A percentile compares a stretch with the other conserved stretches of the same genome.
Evolutionary conservation across 2,113 vertebrate species (phyloP).

Genomic region (Phoenicopterus ruber): DNA sequence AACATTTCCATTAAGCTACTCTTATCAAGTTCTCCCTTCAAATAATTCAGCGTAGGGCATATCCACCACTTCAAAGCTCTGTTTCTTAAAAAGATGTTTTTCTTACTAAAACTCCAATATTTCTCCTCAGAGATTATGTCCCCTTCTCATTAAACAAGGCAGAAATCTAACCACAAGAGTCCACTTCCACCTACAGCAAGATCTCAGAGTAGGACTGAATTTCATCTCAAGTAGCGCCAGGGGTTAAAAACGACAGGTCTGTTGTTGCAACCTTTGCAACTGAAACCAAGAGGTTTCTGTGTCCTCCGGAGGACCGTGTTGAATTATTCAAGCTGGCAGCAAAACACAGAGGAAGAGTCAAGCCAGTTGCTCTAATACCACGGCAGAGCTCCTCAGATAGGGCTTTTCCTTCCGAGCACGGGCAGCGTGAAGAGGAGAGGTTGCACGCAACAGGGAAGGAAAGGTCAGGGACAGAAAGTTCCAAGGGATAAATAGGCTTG

Average conservation of each 20-base stretch:
- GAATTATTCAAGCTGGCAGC: not conserved
- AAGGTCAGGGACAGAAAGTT: not conserved
- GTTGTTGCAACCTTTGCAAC: not conserved
- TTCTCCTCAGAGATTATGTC: not conserved
- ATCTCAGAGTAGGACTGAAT: not conserved
- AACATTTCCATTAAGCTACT: not conserved
- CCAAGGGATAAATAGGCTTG: not conserved
- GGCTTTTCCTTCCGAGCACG: not conserved
- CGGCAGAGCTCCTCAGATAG: too few relatives aligned
- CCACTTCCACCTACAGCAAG: not conserved
- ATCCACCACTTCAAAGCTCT: not conserved
- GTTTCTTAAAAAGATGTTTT: not conserved
- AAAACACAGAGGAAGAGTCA: not conserved
- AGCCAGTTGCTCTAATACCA: not conserved
- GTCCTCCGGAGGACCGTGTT: not conserved
- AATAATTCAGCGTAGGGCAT: not conserved
- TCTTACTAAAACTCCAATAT: not conserved
- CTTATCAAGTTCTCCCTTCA: not conserved
- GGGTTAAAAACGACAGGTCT: not conserved
- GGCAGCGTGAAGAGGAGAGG: not conserved
- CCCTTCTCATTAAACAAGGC: not conserved
- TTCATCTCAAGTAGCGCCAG: not conserved
- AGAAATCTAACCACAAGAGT: not conserved
- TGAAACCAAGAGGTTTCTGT: not conserved
- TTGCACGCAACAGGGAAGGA: not conserved